phyloP scores from a whole-genome alignment of 2,113 vertebrate species.

The Amblyornis subalaris region DNA sequence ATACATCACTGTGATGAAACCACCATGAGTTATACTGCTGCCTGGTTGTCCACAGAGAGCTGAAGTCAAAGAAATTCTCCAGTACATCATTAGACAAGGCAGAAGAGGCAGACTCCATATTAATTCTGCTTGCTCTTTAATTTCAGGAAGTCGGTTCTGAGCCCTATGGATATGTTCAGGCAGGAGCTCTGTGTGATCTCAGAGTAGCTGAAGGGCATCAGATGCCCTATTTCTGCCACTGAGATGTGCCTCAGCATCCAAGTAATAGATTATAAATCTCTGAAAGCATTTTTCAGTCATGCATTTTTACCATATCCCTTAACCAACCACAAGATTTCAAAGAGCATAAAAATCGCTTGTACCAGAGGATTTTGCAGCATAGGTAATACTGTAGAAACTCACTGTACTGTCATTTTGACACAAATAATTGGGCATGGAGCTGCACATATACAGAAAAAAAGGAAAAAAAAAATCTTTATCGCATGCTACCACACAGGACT shows the following conservation, averaged over 20 bases:
- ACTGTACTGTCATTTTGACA: neutral
- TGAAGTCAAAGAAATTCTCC: neutral
- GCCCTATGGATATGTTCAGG: neutral
- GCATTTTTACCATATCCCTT: conserved; percentile 2
- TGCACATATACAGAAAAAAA: neutral
- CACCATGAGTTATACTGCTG: neutral
- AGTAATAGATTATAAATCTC: conserved; percentile 36
- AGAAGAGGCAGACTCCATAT: neutral
- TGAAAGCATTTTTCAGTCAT: conserved; percentile 38
- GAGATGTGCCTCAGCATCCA: conserved; percentile 7
- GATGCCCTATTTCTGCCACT: conserved; percentile 52
- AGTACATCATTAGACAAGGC: neutral
- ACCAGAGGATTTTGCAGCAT: conserved; percentile 1
- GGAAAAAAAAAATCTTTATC: neutral
- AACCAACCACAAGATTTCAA: conserved; percentile 27
- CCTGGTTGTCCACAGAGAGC: neutral
- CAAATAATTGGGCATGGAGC: neutral
- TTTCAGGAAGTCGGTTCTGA: neutral
- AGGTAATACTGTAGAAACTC: conserved; percentile 12
- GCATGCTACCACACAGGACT: neutral
- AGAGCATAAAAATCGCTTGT: conserved; percentile 39
- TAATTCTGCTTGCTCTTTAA: conserved; percentile 33
- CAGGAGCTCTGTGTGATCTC: conserved; percentile 26
- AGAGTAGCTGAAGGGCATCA: conserved; percentile 39
- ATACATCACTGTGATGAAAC: fast-evolving